phyloP scores from a whole-genome alignment of 1,140 invertebrate genomes.

The Arion vulgaris region DNA sequence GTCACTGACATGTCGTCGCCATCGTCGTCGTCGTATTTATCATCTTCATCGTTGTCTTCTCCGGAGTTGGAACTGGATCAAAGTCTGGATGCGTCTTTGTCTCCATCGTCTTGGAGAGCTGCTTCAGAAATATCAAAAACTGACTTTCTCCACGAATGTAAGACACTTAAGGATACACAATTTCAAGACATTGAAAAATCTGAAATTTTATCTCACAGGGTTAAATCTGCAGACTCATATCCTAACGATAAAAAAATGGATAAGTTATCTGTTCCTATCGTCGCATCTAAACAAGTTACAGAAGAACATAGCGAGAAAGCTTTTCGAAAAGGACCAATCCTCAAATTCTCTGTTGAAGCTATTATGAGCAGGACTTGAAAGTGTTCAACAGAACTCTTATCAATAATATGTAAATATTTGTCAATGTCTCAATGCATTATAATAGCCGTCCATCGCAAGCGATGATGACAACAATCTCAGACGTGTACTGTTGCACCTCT shows the following conservation, averaged over 20 bases:
- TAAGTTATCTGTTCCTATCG: not conserved
- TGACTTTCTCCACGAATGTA: not conserved
- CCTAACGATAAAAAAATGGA: not conserved
- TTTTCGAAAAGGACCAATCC: not conserved
- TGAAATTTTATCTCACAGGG: not conserved
- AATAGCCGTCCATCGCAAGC: too few species aligned
- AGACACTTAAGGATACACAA: not conserved
- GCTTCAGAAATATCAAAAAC: not conserved
- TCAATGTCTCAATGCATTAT: too few species aligned
- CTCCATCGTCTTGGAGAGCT: not conserved
- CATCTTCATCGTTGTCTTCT: not conserved
- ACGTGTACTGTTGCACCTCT: too few species aligned
- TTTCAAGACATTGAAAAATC: not conserved
- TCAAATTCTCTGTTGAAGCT: slow-evolving; percentile 20
- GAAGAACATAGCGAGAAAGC: not conserved
- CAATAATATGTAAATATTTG: too few species aligned
- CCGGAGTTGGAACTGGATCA: not conserved
- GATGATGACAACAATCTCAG: too few species aligned
- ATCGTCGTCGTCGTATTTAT: not conserved
- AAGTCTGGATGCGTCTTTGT: not conserved
- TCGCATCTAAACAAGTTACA: not conserved
- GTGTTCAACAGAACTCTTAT: too few species aligned
- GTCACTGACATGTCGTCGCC: not conserved
- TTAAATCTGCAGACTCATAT: too few species aligned
- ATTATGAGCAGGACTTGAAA: not conserved